Conservation (phyloP, 2,888 invertebrate genomes). For the Sinohyriopsis cumingii region DNA sequence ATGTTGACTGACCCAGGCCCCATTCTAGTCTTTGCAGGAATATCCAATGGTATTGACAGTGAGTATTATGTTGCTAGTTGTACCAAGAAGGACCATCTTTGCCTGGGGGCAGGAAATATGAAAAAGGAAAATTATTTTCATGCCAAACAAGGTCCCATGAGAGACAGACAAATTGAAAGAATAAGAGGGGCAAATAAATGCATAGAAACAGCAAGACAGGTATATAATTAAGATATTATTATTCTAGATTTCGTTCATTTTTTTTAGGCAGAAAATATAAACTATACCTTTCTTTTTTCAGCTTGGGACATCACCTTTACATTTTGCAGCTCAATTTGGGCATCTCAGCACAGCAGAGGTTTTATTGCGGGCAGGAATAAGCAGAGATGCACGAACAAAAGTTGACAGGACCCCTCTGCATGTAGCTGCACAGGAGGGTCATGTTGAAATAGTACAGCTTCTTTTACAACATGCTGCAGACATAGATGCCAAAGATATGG, state of each 20-base stretch:
- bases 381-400: constrained; percentile 91
- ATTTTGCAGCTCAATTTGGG: constrained; percentile 88
- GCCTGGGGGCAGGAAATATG: no score
- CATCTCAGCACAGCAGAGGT: constrained; percentile 85
- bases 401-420: constrained; percentile 93
- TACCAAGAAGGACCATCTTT: no score
- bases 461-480: constrained; percentile 82
- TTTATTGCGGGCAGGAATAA: constrained; percentile 88
- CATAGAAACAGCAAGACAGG: no score
- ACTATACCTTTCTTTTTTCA: constrained; percentile 65
- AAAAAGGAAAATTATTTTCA: no score
- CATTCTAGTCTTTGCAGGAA: no score
- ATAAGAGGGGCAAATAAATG: no score
- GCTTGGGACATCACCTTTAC: constrained; percentile 92
- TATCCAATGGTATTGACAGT: no score
- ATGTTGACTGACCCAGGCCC: no score
- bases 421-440: constrained; percentile 89
- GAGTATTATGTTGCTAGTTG: no score
- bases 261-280: neutral
- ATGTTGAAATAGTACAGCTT: constrained; percentile 82
- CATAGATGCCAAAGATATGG: constrained; percentile 85
- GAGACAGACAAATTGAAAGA: no score
- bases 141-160: no score
- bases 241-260: neutral
- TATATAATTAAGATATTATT: no score